Conservation (phyloP, 2,888 invertebrate genomes). For the Teinopalpus imperialis region DNA sequence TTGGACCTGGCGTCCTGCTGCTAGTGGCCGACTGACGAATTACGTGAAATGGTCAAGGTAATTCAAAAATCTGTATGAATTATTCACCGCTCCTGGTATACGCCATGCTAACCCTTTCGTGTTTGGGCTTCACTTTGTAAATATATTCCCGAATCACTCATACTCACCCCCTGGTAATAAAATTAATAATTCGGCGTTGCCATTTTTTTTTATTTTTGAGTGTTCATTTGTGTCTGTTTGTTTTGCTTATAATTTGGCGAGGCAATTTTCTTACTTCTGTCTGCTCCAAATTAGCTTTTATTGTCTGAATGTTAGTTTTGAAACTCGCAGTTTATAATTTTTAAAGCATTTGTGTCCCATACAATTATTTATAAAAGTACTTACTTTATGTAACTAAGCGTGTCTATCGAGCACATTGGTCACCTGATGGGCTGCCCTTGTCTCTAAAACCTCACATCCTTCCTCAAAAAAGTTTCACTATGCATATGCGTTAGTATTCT, state of each 20-base stretch:
- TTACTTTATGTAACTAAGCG: no score
- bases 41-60: conserved; percentile 81
- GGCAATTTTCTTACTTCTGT: conserved; percentile 8
- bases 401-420: no score
- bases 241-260: conserved; percentile 17
- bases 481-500: no score
- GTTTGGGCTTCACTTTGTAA: conserved; percentile 72
- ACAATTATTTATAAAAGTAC: no score
- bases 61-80: conserved; percentile 65
- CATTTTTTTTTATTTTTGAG: conserved; percentile 9
- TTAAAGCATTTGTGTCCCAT: neutral
- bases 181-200: conserved; percentile 25
- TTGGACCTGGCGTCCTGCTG: conserved; percentile 52
- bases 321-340: neutral
- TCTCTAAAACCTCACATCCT: no score
- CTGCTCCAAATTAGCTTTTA: neutral
- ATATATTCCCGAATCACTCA: conserved; percentile 70
- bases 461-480: no score
- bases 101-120: conserved; percentile 73
- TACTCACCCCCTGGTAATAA: conserved; percentile 44
- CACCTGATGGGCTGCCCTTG: no score
- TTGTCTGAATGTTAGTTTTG: neutral
- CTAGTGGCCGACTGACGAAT: conserved; percentile 59
- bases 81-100: conserved; percentile 68
- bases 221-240: conserved; percentile 10